Base-by-base conservation (phyloP, 2,888 invertebrate genomes). In the Galeruca laticollis region DNA sequence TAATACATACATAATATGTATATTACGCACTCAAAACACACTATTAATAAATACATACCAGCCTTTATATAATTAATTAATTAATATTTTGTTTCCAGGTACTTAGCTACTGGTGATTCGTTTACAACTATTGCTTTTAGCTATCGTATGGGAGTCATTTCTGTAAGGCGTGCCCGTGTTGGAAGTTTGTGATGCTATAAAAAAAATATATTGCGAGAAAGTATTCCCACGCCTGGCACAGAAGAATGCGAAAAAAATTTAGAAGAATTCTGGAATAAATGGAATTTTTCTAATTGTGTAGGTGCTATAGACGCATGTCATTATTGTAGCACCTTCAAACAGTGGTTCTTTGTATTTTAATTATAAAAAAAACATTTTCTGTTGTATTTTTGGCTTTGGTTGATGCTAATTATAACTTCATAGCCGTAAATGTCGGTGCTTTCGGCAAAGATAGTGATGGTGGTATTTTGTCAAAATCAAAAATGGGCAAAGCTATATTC, bases 91-190 rank as follows among this genome's bases (percentile, higher is more conserved):
- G 47, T 26, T 70, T 74, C 18, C 60, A 71, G 69, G 62, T 73
- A 65, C 49, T 69, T 79, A 60, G 75, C 76, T 67, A 77, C 78
- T 68, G 78, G 78, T 47, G 76, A 78, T 75, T 75, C 69, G 68
- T 78, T 78, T 61, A 73, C 73, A 67, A 77, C 76, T 43, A 76
- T 78, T 69, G 73, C 76, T 51, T 75, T 76, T 68, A 76, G 73
- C 70, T 78, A 75, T 70, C 68, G 77, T 37, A 49, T 78, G 70
- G 77, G 78, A 52, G 59, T 70, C 68, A 74, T 69, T 72, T 31
- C 47, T 57, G 56, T 65, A 18, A 65, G 64, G 31, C 56, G 21
- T 21, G 11, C 57, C 13, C n/a, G 43, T 65, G 18, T 57, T 65
- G 9, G 64, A 57, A 47, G 47, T 65, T 52, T 69, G 68, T 56